A percentile compares a stretch with the other conserved stretches of the same genome.
These are phyloP conservation scores for Callyntrura guangdongensis DNA, from an alignment of 2,888 invertebrate genomes.

Conservation along the genomic window DNA sequence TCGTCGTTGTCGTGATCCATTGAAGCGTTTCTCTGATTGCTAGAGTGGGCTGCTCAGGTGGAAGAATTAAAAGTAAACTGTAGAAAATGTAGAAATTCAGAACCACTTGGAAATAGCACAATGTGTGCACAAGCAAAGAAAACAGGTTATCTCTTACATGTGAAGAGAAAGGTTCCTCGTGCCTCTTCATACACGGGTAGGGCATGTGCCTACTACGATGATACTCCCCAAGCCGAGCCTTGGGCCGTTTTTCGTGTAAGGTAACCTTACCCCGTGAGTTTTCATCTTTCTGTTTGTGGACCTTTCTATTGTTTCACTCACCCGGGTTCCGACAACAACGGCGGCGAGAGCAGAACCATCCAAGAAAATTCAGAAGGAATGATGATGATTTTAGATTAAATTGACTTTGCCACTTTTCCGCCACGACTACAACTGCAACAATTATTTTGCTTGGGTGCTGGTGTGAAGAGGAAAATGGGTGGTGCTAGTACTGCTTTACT, in stretches of 20 bases:
- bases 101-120: neutral
- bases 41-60: slow-evolving; percentile 50
- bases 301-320: neutral
- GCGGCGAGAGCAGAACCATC: too few species aligned
- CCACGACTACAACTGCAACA: neutral
- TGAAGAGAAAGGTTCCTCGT: neutral
- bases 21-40: slow-evolving; percentile 28
- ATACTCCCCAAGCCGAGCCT: too few species aligned
- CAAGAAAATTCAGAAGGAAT: neutral
- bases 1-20: neutral
- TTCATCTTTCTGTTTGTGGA: too few species aligned
- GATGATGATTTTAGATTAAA: slow-evolving; percentile 33
- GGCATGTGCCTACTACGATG: neutral
- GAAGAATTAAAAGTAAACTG: slow-evolving; percentile 74
- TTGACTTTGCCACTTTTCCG: slow-evolving; percentile 42
- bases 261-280: too few species aligned
- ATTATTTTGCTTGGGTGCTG: neutral
- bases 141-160: too few species aligned
- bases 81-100: neutral
- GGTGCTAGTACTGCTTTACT: neutral
- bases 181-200: neutral
- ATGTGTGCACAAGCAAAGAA: neutral
- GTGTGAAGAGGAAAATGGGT: neutral
- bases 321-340: neutral
- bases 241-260: too few species aligned